Percentiles rank a stretch among this genome's conserved stretches.
Conservation (phyloP, 2,888 invertebrate genomes). For the Drosophila monieri region DNA sequence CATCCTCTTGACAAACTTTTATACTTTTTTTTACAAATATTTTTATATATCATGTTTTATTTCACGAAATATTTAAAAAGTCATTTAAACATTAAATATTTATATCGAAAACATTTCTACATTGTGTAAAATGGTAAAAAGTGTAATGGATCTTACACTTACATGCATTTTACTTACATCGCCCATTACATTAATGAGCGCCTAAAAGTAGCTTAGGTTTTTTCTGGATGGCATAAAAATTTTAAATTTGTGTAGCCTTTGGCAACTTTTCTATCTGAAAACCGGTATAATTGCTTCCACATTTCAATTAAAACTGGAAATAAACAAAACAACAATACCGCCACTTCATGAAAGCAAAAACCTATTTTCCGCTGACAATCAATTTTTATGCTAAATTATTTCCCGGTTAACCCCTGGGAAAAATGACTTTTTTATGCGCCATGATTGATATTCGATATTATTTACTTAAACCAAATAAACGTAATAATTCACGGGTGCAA, state of each 20-base stretch:
- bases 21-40: no score
- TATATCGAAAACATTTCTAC: no score
- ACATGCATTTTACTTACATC: background rate
- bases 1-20: no score
- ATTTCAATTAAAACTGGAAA: background rate
- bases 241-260: background rate
- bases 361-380: slow-evolving; percentile 5
- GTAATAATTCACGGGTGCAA: slow-evolving; percentile 28
- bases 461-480: slow-evolving; percentile 27
- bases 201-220: background rate
- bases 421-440: slow-evolving; percentile 16
- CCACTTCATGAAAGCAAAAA: slow-evolving; percentile 3
- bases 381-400: slow-evolving; percentile 8
- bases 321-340: background rate
- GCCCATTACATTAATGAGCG: background rate
- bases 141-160: background rate
- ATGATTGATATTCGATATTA: slow-evolving; percentile 29
- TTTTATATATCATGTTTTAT: background rate
- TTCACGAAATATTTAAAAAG: no score
- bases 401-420: slow-evolving; percentile 10
- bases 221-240: background rate
- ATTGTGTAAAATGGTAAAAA: background rate
- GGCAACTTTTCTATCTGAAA: background rate
- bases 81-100: no score
- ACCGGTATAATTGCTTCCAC: no score